phyloP scores from a whole-genome alignment of 2,113 vertebrate genomes.

The Chauna torquata region DNA sequence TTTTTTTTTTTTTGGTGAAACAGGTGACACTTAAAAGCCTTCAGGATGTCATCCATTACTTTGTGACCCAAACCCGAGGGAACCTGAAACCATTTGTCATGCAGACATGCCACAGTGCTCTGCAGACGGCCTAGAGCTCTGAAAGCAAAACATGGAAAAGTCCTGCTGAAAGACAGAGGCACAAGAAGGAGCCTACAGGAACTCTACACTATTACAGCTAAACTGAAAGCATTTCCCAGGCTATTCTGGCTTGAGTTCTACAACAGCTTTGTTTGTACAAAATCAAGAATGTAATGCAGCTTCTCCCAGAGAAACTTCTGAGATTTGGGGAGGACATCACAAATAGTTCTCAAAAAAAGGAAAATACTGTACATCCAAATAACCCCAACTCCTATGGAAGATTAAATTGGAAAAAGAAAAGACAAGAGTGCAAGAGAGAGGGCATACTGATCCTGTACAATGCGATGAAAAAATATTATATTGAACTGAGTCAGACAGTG shows the following conservation, averaged over 20 bases:
- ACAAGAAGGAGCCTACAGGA: background rate
- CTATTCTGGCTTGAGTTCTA: background rate
- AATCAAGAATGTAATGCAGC: background rate
- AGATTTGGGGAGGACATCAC: background rate
- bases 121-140: conserved; percentile 5
- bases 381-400: background rate
- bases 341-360: background rate
- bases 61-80: conserved; percentile 69
- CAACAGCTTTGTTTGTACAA: background rate
- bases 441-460: background rate
- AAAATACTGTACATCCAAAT: background rate
- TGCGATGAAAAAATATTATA: background rate
- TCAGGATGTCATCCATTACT: conserved; percentile 72
- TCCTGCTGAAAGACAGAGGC: background rate
- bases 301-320: background rate
- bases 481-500: background rate
- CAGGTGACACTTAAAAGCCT: conserved; percentile 71
- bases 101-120: background rate
- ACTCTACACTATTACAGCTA: background rate
- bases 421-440: background rate
- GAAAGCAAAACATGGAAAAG: background rate
- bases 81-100: conserved; percentile 62
- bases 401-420: background rate
- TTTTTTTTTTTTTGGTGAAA: background rate
- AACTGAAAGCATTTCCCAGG: background rate